Percentiles rank a stretch among this genome's conserved stretches.
Evolutionary conservation across 2,888 invertebrate species (phyloP).

Genomic region (Conomelus anceps): DNA sequence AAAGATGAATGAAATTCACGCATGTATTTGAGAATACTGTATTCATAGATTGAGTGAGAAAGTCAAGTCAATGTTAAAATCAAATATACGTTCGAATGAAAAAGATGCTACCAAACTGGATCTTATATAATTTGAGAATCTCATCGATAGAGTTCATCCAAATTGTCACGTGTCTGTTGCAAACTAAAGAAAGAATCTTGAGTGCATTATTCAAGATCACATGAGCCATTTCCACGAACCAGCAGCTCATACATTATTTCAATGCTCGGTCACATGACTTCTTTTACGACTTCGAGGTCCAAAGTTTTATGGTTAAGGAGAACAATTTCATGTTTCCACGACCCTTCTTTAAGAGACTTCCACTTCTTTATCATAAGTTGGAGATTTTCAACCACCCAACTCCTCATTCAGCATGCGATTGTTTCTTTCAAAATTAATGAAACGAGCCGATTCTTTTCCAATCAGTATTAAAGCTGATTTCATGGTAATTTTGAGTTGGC

Average conservation of each 20-base stretch:
- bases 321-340: not conserved
- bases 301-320: not conserved
- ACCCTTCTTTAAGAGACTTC: not conserved
- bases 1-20: too few relatives aligned
- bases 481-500: too few relatives aligned
- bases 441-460: too few relatives aligned
- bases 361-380: not conserved
- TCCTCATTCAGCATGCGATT: not conserved
- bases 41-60: too few relatives aligned
- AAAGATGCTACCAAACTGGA: not conserved
- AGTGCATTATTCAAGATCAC: not conserved
- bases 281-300: constrained; percentile 4
- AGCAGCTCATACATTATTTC: constrained; percentile 9
- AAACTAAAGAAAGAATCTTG: not conserved
- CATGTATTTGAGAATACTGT: too few relatives aligned
- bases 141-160: not conserved
- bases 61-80: too few relatives aligned
- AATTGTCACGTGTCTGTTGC: not conserved
- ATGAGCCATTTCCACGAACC: not conserved
- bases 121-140: not conserved
- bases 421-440: not conserved
- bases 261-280: constrained; percentile 1
- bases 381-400: not conserved
- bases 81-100: not conserved
- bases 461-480: too few relatives aligned